A percentile compares a stretch with the other conserved stretches of the same genome.
Evolutionary conservation across 30 jellyfish, hydroid and myxozoan species (phyloP).

Genomic region (Euphysa ruthae): DNA sequence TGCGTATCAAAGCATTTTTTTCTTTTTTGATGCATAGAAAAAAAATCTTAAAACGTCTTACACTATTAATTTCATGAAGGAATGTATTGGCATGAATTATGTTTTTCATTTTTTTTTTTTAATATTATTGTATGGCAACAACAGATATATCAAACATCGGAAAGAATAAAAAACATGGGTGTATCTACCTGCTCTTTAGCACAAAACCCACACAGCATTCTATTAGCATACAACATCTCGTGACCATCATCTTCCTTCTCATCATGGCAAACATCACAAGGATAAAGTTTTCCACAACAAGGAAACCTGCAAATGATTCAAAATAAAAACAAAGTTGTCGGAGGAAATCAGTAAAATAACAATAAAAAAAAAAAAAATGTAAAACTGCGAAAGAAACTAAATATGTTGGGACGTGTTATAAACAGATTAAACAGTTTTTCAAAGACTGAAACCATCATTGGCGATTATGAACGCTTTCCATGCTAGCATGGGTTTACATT

Average conservation of each 20-base stretch:
- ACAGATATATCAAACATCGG: not conserved
- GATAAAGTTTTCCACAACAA: conserved; percentile 36
- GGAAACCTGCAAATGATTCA: conserved; percentile 21
- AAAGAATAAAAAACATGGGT: not conserved
- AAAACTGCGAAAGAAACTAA: not conserved
- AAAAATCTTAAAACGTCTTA: too few species aligned
- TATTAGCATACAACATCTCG: conserved; percentile 24
- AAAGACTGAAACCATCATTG: too few species aligned
- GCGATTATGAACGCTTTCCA: too few species aligned
- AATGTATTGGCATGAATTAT: too few species aligned
- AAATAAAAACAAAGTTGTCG: not conserved
- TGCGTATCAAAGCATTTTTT: too few species aligned
- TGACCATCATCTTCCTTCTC: conserved; percentile 24
- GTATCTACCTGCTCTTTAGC: conserved; percentile 54
- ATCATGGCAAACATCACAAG: conserved; percentile 39
- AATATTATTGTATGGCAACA: too few species aligned
- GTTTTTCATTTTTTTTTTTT: too few species aligned
- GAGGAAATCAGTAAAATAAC: not conserved
- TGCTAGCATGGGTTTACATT: too few species aligned
- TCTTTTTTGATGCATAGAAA: too few species aligned
- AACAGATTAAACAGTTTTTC: too few species aligned
- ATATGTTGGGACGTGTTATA: too few species aligned
- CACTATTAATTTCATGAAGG: too few species aligned
- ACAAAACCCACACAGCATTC: conserved; percentile 42
- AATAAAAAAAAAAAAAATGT: not conserved